These are phyloP conservation scores for Lasioglossum albipes DNA, from an alignment of 1,140 invertebrate species.

Conservation along the genomic window DNA sequence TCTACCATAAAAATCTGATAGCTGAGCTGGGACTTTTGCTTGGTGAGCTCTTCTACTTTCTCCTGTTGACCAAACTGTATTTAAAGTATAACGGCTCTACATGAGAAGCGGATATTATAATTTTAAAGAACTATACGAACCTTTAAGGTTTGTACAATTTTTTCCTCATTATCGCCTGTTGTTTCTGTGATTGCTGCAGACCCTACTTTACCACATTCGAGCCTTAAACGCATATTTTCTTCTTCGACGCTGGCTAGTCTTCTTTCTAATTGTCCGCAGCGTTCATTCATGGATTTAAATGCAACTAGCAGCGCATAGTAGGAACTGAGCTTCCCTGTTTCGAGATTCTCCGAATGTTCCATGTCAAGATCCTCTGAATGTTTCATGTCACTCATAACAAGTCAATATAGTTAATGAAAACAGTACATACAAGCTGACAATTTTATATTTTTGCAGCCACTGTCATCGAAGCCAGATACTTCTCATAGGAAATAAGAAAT, in stretches of 20 bases:
- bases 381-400: conserved; percentile 37
- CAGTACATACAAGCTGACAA: conserved; percentile 9
- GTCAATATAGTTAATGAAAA: not conserved
- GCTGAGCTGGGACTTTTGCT: conserved; percentile 87
- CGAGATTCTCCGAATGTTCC: conserved; percentile 31
- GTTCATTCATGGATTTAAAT: conserved; percentile 88
- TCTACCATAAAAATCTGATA: conserved; percentile 89
- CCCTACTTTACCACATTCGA: conserved; percentile 77
- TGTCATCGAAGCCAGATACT: not conserved
- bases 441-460: not conserved
- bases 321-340: conserved; percentile 72
- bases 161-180: conserved; percentile 51
- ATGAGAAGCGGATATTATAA: conserved; percentile 23
- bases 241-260: conserved; percentile 85
- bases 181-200: conserved; percentile 37
- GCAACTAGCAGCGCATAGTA: conserved; percentile 86
- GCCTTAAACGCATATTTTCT: conserved; percentile 85
- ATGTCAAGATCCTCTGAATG: not conserved
- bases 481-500: not conserved
- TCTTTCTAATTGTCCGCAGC: conserved; percentile 87
- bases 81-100: conserved; percentile 28
- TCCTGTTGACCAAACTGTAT: conserved; percentile 73
- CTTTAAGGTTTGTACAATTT: conserved; percentile 54
- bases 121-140: conserved; percentile 74
- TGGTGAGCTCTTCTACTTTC: conserved; percentile 84